Base-by-base conservation (phyloP, 1,140 invertebrate genomes). In the Conus ventricosus region DNA sequence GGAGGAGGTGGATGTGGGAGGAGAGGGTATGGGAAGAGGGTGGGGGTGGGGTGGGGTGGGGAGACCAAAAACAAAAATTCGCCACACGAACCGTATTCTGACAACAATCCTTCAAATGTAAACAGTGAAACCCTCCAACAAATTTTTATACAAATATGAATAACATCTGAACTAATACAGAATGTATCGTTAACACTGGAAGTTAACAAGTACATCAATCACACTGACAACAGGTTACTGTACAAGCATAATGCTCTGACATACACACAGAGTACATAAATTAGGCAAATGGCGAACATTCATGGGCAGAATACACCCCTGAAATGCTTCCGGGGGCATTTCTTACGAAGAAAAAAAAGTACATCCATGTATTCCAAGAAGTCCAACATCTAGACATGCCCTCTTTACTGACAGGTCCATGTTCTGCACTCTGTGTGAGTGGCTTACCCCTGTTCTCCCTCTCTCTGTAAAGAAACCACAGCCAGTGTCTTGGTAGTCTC, bases 121-220 rank as follows among this genome's bases (percentile, higher is more conserved):
- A 71, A 71, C 11, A 20, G 67, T n/a, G 6, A 71, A 71, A 71
- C 67, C 67, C 23, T 71, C 23, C 67, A 71, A 71, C 67, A 71
- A 71, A 71, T 71, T 71, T 71, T 71, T 71, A 71, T 71, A 71
- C 67, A 71, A 20, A 71, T 71, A 71, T 71, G 67, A n/a, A 71
- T 71, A 71, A 71, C 67, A 71, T n/a, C 20, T 20, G 3, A 71
- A 71, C 67, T 71, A 71, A 71, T 71, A 20, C 17, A 71, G 67
- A 71, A 71, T 71, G 67, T 71, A 71, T 71, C 11, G 67, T 71
- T 71, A 71, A 71, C 23, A 71, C 23, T 71, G 67, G 67, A 71
- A 71, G 67, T 71, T 71, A 71, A 71, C 67, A 71, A 71, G 67
- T 71, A 71, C 67, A 23, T 71, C 15, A 71, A 71, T n/a, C 67